Percentiles rank a stretch among this genome's conserved stretches.
Evolutionary conservation across 1,140 invertebrate species (phyloP).

Genomic region (Diprion similis): DNA sequence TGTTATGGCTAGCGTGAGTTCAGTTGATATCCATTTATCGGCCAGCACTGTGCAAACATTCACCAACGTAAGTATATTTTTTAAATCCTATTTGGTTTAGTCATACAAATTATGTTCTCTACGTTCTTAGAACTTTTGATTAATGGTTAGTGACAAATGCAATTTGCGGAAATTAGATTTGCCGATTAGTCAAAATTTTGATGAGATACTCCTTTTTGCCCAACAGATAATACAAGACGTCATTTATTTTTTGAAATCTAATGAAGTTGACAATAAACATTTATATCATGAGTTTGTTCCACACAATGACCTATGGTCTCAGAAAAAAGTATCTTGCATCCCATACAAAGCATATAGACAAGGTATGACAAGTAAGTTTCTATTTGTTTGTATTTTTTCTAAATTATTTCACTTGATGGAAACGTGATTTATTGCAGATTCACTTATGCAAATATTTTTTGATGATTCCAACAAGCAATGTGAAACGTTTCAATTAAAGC

Average conservation of each 20-base stretch:
- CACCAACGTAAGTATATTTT: slow-evolving; percentile 58
- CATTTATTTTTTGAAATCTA: slow-evolving; percentile 39
- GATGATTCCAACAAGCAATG: slow-evolving; percentile 24
- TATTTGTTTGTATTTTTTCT: slow-evolving; percentile 20
- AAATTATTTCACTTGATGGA: background rate
- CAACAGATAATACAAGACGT: slow-evolving; percentile 49
- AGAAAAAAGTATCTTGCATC: slow-evolving; percentile 67
- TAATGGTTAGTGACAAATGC: slow-evolving; percentile 8
- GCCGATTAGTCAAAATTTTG: background rate
- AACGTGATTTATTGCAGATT: background rate
- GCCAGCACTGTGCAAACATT: slow-evolving; percentile 77
- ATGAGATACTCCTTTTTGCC: slow-evolving; percentile 11
- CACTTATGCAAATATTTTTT: background rate
- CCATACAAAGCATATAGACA: slow-evolving; percentile 41
- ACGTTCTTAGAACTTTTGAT: slow-evolving; percentile 14
- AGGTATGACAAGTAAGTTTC: slow-evolving; percentile 46
- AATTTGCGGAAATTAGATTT: no score
- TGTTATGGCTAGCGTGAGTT: slow-evolving; percentile 67
- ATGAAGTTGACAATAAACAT: slow-evolving; percentile 39
- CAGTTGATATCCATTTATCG: slow-evolving; percentile 76
- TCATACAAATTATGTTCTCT: slow-evolving; percentile 6
- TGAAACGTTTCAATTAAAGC: slow-evolving; percentile 46
- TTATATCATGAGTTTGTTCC: slow-evolving; percentile 41
- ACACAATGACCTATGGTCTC: slow-evolving; percentile 76
- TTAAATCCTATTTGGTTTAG: slow-evolving; percentile 6